These are phyloP conservation scores for Cyprinodon variegatus DNA, from an alignment of 2,113 vertebrate species.

Conservation along the genomic window DNA sequence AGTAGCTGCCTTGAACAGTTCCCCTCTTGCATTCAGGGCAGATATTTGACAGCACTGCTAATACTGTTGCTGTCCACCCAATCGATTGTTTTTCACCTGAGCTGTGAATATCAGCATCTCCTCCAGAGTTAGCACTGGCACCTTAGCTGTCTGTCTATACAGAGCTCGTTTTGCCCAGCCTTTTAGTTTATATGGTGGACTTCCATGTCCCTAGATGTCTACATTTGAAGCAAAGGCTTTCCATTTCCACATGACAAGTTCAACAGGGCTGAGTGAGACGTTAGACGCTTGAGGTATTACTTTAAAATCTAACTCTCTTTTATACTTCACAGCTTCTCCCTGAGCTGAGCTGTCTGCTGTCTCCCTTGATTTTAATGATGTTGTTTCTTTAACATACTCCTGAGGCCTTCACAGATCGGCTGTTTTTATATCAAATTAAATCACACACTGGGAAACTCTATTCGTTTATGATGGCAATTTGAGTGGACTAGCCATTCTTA, in stretches of 20 bases:
- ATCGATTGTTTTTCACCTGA: background rate
- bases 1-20: no score
- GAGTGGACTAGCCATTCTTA: background rate
- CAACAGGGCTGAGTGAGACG: background rate
- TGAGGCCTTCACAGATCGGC: background rate
- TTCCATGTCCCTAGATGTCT: background rate
- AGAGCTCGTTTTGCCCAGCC: no score
- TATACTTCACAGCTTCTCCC: background rate
- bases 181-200: background rate
- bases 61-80: background rate
- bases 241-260: background rate
- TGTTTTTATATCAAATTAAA: background rate
- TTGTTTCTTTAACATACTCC: background rate
- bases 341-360: background rate
- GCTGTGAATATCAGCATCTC: background rate
- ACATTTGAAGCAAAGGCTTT: background rate
- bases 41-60: background rate
- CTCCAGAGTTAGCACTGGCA: background rate
- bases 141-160: no score
- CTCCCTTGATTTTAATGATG: background rate
- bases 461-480: background rate
- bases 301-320: background rate
- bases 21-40: background rate
- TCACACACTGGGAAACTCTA: no score
- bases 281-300: background rate